Evolutionary conservation across 2,113 vertebrate species (phyloP).

Genomic region (Paracanthobrama guichenoti): DNA sequence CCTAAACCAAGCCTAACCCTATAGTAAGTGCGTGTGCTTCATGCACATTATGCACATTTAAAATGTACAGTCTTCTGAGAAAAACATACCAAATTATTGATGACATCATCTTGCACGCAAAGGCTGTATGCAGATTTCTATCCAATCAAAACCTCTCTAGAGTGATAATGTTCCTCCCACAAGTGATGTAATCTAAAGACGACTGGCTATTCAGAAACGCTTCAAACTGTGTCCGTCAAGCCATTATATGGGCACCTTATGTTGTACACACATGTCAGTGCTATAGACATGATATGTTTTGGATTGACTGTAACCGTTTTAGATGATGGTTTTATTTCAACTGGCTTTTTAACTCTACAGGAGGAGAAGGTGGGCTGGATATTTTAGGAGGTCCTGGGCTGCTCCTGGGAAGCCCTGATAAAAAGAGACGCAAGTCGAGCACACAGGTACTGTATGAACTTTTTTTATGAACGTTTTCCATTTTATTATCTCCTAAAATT

Average conservation of each 20-base stretch:
- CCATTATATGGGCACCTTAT: background rate
- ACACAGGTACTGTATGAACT: slow-evolving; percentile 72
- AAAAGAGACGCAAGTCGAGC: slow-evolving; percentile 83
- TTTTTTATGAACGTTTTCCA: background rate
- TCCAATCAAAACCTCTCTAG: too few species aligned
- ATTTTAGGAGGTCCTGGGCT: slow-evolving; percentile 80
- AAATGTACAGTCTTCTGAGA: background rate
- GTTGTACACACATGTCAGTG: background rate
- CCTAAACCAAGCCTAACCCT: too few species aligned
- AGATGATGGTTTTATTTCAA: background rate
- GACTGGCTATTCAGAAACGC: background rate
- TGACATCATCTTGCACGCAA: background rate
- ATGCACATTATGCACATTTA: background rate
- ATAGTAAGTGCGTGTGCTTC: too few species aligned
- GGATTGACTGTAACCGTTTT: background rate
- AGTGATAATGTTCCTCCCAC: too few species aligned
- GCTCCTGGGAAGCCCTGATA: slow-evolving; percentile 82
- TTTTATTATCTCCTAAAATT: background rate
- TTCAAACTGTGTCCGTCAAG: background rate
- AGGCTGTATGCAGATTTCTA: too few species aligned
- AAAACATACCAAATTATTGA: background rate
- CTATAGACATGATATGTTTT: background rate
- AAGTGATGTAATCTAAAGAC: background rate
- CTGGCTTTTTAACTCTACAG: slow-evolving; percentile 59
- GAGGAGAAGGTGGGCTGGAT: slow-evolving; percentile 82